These are phyloP conservation scores for Phenacoccus solenopsis DNA, from an alignment of 1,140 invertebrate genomes.

Conservation along the genomic window DNA sequence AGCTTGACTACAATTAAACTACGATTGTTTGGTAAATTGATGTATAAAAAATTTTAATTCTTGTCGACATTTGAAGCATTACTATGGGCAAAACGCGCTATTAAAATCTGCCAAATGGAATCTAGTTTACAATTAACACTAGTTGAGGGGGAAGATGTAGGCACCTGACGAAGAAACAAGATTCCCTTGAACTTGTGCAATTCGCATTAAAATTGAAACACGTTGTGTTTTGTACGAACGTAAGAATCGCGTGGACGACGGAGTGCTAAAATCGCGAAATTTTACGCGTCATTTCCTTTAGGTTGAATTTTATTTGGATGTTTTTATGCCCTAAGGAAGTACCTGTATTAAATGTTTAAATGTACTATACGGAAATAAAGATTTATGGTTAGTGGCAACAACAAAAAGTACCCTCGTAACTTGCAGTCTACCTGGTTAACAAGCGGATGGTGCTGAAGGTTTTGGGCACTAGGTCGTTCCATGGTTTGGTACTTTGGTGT, in stretches of 20 bases:
- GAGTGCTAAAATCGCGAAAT: not conserved
- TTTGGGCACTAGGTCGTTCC: too few species aligned
- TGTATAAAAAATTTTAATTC: too few species aligned
- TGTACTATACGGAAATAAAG: too few species aligned
- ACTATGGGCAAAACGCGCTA: not conserved
- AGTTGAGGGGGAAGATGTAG: not conserved
- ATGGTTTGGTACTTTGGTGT: too few species aligned
- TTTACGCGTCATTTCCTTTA: not conserved
- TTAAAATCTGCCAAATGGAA: conserved; percentile 1
- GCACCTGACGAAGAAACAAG: not conserved
- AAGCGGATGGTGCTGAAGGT: too few species aligned
- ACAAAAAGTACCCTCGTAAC: too few species aligned
- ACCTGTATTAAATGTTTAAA: too few species aligned
- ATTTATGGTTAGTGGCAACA: too few species aligned
- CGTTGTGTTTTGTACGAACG: not conserved
- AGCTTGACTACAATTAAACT: too few species aligned
- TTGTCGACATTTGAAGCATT: not conserved
- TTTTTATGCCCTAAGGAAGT: too few species aligned
- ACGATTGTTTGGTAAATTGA: too few species aligned
- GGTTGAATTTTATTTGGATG: not conserved
- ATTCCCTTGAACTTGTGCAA: conserved; percentile 12
- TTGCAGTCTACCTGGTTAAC: too few species aligned
- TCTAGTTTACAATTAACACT: not conserved
- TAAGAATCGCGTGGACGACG: not conserved
- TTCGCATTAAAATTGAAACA: not conserved